Evolutionary conservation across 2,113 vertebrate species (phyloP).

Genomic region (Oxygymnocypris stewartii): DNA sequence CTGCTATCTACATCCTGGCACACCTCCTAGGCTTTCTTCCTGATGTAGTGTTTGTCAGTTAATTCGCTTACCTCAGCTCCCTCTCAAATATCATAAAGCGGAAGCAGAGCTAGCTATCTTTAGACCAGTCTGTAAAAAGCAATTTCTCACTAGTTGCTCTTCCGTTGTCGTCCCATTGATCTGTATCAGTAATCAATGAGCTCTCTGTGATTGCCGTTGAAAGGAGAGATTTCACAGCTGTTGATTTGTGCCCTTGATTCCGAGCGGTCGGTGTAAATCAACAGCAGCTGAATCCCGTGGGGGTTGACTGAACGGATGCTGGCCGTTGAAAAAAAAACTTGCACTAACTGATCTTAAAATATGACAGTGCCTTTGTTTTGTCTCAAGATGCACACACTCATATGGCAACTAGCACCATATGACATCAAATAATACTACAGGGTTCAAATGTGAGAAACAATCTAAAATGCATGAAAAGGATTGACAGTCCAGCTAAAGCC

Average conservation of each 20-base stretch:
- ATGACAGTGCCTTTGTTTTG: too few species aligned
- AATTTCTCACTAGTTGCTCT: slow-evolving; percentile 15
- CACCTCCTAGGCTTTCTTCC: background rate
- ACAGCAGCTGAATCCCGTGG: slow-evolving; percentile 45
- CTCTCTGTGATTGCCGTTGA: slow-evolving; percentile 4
- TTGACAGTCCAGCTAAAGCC: too few species aligned
- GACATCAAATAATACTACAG: too few species aligned
- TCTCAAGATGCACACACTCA: too few species aligned
- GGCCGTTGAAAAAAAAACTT: background rate
- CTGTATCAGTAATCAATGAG: slow-evolving; percentile 52
- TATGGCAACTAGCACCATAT: too few species aligned
- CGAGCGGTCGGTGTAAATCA: slow-evolving; percentile 31
- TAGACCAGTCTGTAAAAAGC: slow-evolving; percentile 21
- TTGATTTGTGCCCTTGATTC: slow-evolving; percentile 47
- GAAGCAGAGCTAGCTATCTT: background rate
- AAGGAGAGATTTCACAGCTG: slow-evolving; percentile 48
- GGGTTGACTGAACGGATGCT: slow-evolving; percentile 43
- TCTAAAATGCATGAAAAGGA: too few species aligned
- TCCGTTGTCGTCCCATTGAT: slow-evolving; percentile 26
- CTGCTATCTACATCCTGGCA: slow-evolving; percentile 13
- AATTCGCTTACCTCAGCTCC: slow-evolving; percentile 18
- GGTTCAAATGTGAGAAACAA: too few species aligned
- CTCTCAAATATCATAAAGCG: slow-evolving; percentile 10
- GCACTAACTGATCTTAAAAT: too few species aligned
- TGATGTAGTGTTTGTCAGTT: background rate